phyloP scores from a whole-genome alignment of 2,113 vertebrate species.

The Onychostoma macrolepis region DNA sequence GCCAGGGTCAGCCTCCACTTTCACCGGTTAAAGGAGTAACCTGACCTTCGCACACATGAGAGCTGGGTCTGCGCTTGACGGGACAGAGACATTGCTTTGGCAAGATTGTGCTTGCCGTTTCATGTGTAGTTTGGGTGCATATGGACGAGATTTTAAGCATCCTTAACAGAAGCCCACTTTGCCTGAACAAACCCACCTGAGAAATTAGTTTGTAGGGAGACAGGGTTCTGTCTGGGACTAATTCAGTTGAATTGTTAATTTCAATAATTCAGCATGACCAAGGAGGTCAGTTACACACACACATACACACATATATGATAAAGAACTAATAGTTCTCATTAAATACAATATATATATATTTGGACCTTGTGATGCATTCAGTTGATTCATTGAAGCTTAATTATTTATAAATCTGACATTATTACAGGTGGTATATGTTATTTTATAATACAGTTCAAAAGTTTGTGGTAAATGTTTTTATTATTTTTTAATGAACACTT shows the following conservation, averaged over 20 bases:
- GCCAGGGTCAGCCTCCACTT: constrained; percentile 54
- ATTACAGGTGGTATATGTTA: no score
- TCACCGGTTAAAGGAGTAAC: constrained; percentile 59
- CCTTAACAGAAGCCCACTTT: not conserved
- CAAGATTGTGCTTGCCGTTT: not conserved
- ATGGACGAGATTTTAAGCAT: not conserved
- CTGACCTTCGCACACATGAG: constrained; percentile 54
- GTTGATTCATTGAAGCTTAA: no score
- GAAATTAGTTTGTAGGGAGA: not conserved
- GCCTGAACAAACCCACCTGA: not conserved
- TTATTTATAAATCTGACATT: no score
- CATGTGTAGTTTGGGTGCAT: not conserved
- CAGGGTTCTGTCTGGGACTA: not conserved
- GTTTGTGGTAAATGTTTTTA: no score
- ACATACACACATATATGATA: no score
- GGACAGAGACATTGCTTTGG: not conserved
- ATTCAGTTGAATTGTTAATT: not conserved
- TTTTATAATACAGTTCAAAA: no score
- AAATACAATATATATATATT: no score
- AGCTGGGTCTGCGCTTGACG: not conserved
- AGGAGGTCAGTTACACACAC: not conserved
- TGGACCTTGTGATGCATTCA: no score
- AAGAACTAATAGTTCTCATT: no score
- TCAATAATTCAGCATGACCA: not conserved
- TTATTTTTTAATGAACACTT: no score